phyloP scores from a whole-genome alignment of 2,113 vertebrate genomes.

The Rynchops niger region DNA sequence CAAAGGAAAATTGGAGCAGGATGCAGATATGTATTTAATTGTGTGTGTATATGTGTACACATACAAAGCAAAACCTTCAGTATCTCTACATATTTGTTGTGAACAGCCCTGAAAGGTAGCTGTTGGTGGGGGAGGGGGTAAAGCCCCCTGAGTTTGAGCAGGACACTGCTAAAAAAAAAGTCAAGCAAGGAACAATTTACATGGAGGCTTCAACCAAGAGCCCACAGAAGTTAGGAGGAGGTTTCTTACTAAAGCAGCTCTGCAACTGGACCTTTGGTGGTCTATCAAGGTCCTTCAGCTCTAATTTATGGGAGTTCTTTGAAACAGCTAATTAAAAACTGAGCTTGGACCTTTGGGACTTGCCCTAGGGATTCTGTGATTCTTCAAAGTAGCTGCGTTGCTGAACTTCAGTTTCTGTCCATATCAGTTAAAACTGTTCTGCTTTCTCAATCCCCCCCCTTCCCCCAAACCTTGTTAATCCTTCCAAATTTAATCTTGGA shows the following conservation, averaged over 20 bases:
- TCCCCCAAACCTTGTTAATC: not conserved
- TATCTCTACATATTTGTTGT: rapidly evolving
- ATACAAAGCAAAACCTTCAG: not conserved
- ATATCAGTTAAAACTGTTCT: not conserved
- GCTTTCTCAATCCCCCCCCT: not conserved
- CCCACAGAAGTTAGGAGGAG: rapidly evolving
- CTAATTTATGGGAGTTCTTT: not conserved
- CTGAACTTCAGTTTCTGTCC: not conserved
- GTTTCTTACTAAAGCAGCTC: not conserved
- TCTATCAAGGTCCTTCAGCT: not conserved
- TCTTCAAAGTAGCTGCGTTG: not conserved
- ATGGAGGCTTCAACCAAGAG: not conserved
- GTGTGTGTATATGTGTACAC: rapidly evolving
- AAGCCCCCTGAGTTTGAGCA: not conserved
- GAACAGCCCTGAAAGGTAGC: not conserved
- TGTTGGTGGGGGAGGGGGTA: not conserved
- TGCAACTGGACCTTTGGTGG: not conserved
- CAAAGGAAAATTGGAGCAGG: not conserved
- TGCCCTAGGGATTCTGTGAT: not conserved
- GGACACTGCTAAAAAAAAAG: not conserved
- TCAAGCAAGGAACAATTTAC: not conserved
- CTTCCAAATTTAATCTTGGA: not conserved
- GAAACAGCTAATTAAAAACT: not conserved
- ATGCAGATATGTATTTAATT: not conserved
- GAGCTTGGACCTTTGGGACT: not conserved